These are phyloP conservation scores for Crossaster papposus DNA, from an alignment of 53 echinoderm and acorn worm genomes.

Conservation along the genomic window DNA sequence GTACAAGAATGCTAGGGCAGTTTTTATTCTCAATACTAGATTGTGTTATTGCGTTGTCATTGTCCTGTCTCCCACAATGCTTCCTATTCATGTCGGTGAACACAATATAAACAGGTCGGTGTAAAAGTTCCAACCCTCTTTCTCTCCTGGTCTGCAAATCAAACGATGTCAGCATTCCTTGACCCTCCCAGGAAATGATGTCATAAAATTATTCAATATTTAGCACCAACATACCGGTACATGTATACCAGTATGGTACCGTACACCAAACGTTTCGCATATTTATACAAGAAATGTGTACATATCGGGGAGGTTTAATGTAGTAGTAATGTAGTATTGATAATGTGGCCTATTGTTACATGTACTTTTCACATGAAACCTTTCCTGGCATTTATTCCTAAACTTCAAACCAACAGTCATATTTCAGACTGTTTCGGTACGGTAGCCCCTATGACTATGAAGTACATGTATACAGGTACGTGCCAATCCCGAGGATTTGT, in stretches of 20 bases:
- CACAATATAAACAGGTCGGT: neutral
- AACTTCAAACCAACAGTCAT: too few species aligned
- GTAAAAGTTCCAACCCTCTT: neutral
- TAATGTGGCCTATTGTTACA: too few species aligned
- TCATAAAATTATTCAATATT: neutral
- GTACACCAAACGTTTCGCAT: slow-evolving; percentile 1
- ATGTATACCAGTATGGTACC: neutral
- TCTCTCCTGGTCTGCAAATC: neutral
- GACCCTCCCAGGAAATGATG: neutral
- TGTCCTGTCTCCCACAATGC: too few species aligned
- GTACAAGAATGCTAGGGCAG: too few species aligned
- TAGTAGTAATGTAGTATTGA: too few species aligned
- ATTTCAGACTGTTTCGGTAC: too few species aligned
- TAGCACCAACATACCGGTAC: neutral
- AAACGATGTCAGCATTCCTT: neutral
- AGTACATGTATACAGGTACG: too few species aligned
- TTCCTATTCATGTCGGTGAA: neutral
- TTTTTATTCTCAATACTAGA: too few species aligned
- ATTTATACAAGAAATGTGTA: neutral
- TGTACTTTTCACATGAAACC: too few species aligned
- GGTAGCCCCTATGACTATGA: too few species aligned
- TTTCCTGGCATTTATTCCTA: neutral
- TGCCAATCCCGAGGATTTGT: too few species aligned
- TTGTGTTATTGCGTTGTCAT: neutral
- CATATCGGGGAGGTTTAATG: neutral